Percentiles rank a stretch among this genome's conserved stretches.
Evolutionary conservation across 2,113 vertebrate genomes (phyloP).

Genomic region (Halcyon malimbica): DNA sequence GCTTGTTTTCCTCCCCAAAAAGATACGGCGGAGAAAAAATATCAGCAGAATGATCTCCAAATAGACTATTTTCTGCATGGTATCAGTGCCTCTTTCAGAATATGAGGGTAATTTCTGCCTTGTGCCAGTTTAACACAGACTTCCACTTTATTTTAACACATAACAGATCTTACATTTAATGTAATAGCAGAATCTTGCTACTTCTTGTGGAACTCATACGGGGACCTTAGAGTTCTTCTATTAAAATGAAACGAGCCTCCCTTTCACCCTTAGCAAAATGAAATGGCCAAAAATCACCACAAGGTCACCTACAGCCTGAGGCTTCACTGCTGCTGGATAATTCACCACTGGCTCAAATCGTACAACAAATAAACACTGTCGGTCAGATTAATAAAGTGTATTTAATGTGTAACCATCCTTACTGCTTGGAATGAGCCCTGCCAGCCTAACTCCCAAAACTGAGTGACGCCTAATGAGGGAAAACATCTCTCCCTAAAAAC

Average conservation of each 20-base stretch:
- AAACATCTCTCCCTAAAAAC: background rate
- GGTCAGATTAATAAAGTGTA: background rate
- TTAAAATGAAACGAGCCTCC: conserved; percentile 15
- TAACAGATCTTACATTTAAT: background rate
- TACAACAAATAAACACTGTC: background rate
- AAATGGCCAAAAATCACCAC: background rate
- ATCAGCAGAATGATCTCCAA: conserved; percentile 51
- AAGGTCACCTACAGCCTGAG: background rate
- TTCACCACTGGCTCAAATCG: background rate
- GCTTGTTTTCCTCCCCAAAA: background rate
- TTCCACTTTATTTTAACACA: conserved; percentile 28
- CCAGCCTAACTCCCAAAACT: background rate
- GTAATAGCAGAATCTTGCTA: background rate
- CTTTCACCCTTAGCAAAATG: conserved; percentile 12
- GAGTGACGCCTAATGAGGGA: rapidly evolving
- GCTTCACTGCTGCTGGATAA: background rate
- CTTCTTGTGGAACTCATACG: background rate
- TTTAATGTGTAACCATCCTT: background rate
- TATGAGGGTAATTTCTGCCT: conserved; percentile 46
- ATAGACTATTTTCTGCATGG: conserved; percentile 21
- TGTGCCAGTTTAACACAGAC: conserved; percentile 17
- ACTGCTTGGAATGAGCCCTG: background rate
- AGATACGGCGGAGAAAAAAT: background rate
- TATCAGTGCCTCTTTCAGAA: conserved; percentile 7
- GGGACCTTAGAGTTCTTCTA: background rate